Evolutionary conservation across 1,140 invertebrate species (phyloP), one percentile per base, ranked within the genome.

Genomic region (Colletes gigas): DNA sequence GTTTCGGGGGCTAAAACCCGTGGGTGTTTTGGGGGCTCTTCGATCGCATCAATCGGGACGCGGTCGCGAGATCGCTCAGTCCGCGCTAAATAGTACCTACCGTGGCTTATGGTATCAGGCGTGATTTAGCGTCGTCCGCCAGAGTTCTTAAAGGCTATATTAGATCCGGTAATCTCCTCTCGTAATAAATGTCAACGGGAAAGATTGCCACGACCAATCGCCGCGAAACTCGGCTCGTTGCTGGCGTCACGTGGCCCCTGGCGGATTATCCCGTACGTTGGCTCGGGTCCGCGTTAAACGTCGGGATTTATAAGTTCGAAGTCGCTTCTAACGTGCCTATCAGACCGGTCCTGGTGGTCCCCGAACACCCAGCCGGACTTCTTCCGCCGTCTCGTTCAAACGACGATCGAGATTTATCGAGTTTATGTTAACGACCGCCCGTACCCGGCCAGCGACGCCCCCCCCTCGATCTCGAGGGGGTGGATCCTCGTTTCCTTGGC

Each of bases 321-420:
- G 69, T 47, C 3, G 39, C 52, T 15, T 12, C 15, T 30, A 6
- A 21, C n/a, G 44, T 15, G 63, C 63, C 66, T 71, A 47, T 63
- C 52, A 55, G 59, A 65, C 80, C 44, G 80, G 79, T 81, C 59
- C 59, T 12, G 8, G 52, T 15, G 66, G 73, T 50, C 44, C 50
- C 59, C 67, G 50, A 44, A 41, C 10, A 7, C 10, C 17, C 6
- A 14, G 6, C 41, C 60, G 9, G 9, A 5, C 55, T 19, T 0
- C n/a, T n/a, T 59, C 30, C 2, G 2, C 30, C 30, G 30, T 30
- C 30, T 30, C 30, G 57, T 52, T 62, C 65, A 55, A 17, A 12
- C 70, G 75, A 63, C 74, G 74, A 77, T 74, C 75, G 65, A 84
- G 84, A 86, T 86, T 84, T 78, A 86, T 86, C 82, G 84, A 70